Conservation (phyloP, 1,140 invertebrate species). For the Pseudobourletiella spinata region DNA sequence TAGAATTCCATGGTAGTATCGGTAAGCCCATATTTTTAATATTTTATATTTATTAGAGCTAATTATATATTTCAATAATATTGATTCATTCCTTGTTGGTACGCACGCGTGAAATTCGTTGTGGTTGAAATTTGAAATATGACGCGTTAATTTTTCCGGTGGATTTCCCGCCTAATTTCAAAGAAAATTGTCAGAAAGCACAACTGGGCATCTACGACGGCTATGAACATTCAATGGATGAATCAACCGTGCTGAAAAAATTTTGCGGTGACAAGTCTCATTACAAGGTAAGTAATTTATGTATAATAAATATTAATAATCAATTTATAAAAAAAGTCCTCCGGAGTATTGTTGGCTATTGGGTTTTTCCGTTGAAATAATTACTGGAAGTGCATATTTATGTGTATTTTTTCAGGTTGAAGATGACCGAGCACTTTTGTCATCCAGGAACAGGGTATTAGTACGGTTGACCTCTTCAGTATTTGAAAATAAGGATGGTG, state of each 20-base stretch:
- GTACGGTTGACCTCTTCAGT: constrained; percentile 35
- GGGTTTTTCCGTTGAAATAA: no score
- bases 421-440: constrained; percentile 39
- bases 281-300: constrained; percentile 28
- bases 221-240: constrained; percentile 29
- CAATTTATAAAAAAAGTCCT: neutral
- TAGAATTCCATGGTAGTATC: constrained; percentile 42
- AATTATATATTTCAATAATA: no score
- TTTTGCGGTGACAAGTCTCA: constrained; percentile 32
- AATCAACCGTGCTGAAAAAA: constrained; percentile 25
- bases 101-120: no score
- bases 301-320: neutral
- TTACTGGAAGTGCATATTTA: neutral
- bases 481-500: constrained; percentile 22
- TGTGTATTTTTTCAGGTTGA: constrained; percentile 18
- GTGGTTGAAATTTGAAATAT: no score
- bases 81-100: no score
- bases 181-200: constrained; percentile 35
- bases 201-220: constrained; percentile 32
- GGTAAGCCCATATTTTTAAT: constrained; percentile 39
- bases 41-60: no score
- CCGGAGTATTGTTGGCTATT: no score
- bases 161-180: no score
- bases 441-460: constrained; percentile 39
- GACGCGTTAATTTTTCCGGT: no score